A percentile compares a stretch with the other conserved stretches of the same genome.
Conservation (phyloP, 2,113 vertebrate species). For the Pagrus major region DNA sequence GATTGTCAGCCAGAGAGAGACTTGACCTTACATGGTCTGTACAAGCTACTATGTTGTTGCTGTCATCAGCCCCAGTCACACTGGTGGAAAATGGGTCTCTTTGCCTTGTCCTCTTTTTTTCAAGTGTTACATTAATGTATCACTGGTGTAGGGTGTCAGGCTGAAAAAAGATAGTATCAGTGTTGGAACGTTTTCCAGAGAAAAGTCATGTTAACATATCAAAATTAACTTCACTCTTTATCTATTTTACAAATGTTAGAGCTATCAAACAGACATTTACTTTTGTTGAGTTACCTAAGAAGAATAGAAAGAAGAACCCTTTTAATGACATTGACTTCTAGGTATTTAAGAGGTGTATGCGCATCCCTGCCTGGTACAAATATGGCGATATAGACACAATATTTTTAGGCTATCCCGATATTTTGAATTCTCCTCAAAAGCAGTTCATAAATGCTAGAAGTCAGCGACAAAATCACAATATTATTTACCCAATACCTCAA, state of each 20-base stretch:
- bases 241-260: neutral
- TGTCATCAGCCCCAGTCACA: conserved; percentile 55
- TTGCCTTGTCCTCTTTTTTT: conserved; percentile 3
- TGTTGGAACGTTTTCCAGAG: neutral
- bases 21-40: conserved; percentile 73
- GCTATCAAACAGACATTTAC: neutral
- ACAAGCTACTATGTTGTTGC: conserved; percentile 63
- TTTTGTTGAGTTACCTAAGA: neutral
- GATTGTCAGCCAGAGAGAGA: conserved; percentile 65
- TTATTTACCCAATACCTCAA: too few relatives aligned
- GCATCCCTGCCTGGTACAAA: neutral
- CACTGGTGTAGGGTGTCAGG: neutral
- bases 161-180: neutral
- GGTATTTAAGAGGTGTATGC: neutral
- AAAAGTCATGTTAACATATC: neutral
- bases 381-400: too few relatives aligned
- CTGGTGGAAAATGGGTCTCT: conserved; percentile 52
- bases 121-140: neutral
- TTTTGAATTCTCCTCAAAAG: too few relatives aligned
- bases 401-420: too few relatives aligned
- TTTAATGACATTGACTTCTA: neutral
- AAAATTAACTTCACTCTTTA: neutral
- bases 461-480: too few relatives aligned
- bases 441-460: too few relatives aligned
- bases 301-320: neutral